Conservation (phyloP, 2,113 vertebrate genomes). For the Suricata suricatta region DNA sequence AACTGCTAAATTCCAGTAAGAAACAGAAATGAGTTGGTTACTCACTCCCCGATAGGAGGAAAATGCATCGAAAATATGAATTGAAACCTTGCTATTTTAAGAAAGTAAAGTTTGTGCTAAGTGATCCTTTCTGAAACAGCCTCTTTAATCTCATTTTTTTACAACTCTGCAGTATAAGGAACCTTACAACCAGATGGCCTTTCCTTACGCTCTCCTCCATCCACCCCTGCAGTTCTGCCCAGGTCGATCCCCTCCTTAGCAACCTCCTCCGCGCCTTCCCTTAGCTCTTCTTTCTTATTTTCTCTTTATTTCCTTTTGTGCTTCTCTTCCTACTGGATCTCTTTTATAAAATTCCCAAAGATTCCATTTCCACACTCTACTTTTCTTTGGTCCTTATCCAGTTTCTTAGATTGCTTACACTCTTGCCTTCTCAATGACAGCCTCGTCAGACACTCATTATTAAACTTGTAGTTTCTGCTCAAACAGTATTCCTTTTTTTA, state of each 20-base stretch:
- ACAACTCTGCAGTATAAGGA: not conserved
- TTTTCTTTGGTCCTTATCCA: not conserved
- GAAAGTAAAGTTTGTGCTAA: not conserved
- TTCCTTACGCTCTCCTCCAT: not conserved
- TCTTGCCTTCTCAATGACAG: not conserved
- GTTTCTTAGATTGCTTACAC: not conserved
- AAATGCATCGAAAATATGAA: slow-evolving; percentile 39
- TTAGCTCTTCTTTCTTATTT: not conserved
- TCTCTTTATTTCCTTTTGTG: not conserved
- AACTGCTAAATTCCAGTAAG: slow-evolving; percentile 57
- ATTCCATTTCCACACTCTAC: not conserved
- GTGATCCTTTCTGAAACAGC: not conserved
- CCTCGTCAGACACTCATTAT: not conserved
- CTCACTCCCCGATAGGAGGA: not conserved
- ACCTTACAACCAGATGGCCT: not conserved
- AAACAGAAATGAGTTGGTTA: slow-evolving; percentile 63
- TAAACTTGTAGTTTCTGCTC: not conserved
- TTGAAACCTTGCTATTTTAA: not conserved
- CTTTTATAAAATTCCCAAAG: not conserved
- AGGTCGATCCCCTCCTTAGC: not conserved
- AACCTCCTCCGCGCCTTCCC: not conserved
- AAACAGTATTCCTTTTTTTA: not conserved
- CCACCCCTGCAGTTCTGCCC: not conserved
- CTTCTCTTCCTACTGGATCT: not conserved
- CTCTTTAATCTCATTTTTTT: not conserved